Conservation (phyloP, 2,113 vertebrate species). For the Pachypanchax playfairii region DNA sequence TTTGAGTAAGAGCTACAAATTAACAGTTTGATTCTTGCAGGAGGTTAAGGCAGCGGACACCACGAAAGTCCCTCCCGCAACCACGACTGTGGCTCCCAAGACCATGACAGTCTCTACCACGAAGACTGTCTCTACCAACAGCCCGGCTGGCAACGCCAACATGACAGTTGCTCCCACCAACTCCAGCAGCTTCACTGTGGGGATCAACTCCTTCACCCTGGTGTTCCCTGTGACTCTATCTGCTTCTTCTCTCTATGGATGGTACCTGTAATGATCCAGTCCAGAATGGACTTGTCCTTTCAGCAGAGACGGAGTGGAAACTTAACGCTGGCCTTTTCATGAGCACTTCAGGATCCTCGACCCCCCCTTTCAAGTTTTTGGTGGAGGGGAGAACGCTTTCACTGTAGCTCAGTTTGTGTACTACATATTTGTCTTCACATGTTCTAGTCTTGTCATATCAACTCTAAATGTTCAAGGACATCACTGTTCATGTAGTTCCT, state of each 20-base stretch:
- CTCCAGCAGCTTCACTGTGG: neutral
- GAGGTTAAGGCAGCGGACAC: neutral
- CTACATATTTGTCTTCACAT: too few species aligned
- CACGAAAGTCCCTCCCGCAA: too few species aligned
- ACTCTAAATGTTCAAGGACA: too few species aligned
- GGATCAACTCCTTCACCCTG: neutral
- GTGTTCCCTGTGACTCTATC: constrained; percentile 38
- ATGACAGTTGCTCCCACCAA: too few species aligned
- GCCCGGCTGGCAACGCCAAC: too few species aligned
- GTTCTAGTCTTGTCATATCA: too few species aligned
- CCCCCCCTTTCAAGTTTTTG: neutral
- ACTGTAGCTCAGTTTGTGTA: neutral
- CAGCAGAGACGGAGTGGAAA: neutral
- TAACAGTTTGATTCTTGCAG: too few species aligned
- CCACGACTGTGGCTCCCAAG: too few species aligned
- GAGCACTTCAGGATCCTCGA: neutral
- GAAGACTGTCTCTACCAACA: fast-evolving
- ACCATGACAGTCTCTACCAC: too few species aligned
- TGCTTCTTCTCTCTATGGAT: neutral
- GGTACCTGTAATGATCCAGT: neutral
- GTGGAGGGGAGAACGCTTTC: neutral
- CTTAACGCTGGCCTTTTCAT: neutral
- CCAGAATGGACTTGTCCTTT: neutral
- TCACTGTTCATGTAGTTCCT: too few species aligned
- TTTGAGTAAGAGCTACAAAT: too few species aligned